These are phyloP conservation scores for Tenrec ecaudatus DNA, from an alignment of 2,113 vertebrate species.

Conservation along the genomic window DNA sequence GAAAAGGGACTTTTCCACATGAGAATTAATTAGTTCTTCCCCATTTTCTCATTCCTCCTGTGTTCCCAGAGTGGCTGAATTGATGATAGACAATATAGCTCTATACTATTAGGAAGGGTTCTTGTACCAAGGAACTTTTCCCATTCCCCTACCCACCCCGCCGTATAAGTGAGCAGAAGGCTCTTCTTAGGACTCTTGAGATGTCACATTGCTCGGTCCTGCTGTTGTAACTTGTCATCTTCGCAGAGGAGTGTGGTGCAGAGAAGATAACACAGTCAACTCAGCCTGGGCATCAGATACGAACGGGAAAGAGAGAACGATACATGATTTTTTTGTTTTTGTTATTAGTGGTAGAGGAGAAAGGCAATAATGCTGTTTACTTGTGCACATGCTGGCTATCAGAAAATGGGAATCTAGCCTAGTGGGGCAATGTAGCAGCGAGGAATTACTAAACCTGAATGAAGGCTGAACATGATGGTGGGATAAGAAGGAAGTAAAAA, in stretches of 20 bases:
- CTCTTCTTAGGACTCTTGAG: background rate
- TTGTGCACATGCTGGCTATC: background rate
- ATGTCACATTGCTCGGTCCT: background rate
- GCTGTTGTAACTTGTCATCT: background rate
- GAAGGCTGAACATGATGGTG: too few species aligned
- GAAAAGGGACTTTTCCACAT: background rate
- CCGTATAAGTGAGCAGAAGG: constrained; percentile 11
- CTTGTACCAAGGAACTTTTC: background rate
- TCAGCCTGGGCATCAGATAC: background rate
- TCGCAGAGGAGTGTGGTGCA: background rate
- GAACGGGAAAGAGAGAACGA: background rate
- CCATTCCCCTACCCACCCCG: background rate
- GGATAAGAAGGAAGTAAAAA: too few species aligned
- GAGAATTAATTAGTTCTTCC: constrained; percentile 9
- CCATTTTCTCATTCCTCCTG: background rate
- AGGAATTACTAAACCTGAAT: too few species aligned
- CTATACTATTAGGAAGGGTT: background rate
- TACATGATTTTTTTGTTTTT: background rate
- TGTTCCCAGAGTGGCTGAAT: background rate
- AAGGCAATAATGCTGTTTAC: background rate
- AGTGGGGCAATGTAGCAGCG: too few species aligned
- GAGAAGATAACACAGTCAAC: background rate
- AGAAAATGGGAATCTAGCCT: background rate
- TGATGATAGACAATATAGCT: background rate
- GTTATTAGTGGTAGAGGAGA: background rate